Evolutionary conservation across 2,113 vertebrate species (phyloP).

Genomic region (Lepisosteus oculatus): DNA sequence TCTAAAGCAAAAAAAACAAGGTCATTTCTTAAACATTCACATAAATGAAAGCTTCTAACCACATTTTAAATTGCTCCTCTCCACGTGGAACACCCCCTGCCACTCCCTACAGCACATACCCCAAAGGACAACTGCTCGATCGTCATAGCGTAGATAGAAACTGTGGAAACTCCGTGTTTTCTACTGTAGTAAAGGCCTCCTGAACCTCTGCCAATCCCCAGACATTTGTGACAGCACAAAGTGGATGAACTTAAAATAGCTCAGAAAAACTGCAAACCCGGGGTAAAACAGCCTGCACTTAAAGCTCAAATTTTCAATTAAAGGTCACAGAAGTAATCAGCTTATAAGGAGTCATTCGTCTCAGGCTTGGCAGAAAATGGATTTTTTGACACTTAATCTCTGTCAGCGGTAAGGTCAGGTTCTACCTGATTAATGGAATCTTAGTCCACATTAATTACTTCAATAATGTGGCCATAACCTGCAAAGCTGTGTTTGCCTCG

Average conservation of each 20-base stretch:
- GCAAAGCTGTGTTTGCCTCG: slow-evolving; percentile 29
- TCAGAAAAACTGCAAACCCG: not conserved
- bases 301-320: not conserved
- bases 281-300: not conserved
- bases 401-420: slow-evolving; percentile 63
- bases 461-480: slow-evolving; percentile 30
- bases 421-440: slow-evolving; percentile 64
- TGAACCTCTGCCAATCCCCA: not conserved
- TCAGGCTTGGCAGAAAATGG: slow-evolving; percentile 13
- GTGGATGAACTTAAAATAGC: slow-evolving; percentile 1
- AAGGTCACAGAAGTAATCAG: not conserved
- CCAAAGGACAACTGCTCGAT: no score
- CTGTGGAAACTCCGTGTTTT: not conserved
- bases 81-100: no score
- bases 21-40: no score
- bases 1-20: no score
- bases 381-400: slow-evolving; percentile 52
- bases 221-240: not conserved
- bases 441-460: slow-evolving; percentile 56
- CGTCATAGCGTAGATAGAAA: no score
- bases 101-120: no score
- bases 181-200: not conserved
- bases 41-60: no score
- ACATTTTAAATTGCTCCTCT: no score
- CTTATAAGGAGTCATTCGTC: not conserved